Evolutionary conservation across 1,140 invertebrate species (phyloP).

Genomic region (Stegodyphus mimosarum): DNA sequence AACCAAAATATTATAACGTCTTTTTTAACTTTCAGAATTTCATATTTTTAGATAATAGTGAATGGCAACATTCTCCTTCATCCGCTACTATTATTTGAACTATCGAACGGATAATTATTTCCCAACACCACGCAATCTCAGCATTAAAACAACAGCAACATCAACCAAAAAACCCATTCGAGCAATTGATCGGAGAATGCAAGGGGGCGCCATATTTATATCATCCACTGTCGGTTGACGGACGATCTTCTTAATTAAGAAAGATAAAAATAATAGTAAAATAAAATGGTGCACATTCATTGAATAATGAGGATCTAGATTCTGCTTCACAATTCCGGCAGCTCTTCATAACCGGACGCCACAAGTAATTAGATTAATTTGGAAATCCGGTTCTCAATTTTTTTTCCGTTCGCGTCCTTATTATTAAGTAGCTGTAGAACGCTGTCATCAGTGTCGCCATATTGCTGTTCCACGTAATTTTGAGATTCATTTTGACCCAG

Average conservation of each 20-base stretch:
- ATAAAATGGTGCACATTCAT: background rate
- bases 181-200: slow-evolving; percentile 35
- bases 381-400: slow-evolving; percentile 41
- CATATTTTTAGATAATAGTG: no score
- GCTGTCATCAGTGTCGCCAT: slow-evolving; percentile 21
- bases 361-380: slow-evolving; percentile 56
- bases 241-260: slow-evolving; percentile 47
- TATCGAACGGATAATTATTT: slow-evolving; percentile 11
- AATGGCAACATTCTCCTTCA: no score
- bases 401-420: background rate
- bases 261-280: background rate
- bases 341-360: slow-evolving; percentile 40
- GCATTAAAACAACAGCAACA: slow-evolving; percentile 3
- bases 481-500: background rate
- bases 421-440: slow-evolving; percentile 26
- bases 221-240: slow-evolving; percentile 7
- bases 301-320: slow-evolving; percentile 7
- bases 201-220: slow-evolving; percentile 19
- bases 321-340: slow-evolving; percentile 11
- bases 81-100: no score
- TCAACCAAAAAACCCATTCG: background rate
- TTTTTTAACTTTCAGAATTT: no score
- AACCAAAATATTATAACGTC: no score
- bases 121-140: background rate
- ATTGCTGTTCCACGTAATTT: background rate